Conservation (phyloP, 1,140 invertebrate species). For the Drosophila sp. region DNA sequence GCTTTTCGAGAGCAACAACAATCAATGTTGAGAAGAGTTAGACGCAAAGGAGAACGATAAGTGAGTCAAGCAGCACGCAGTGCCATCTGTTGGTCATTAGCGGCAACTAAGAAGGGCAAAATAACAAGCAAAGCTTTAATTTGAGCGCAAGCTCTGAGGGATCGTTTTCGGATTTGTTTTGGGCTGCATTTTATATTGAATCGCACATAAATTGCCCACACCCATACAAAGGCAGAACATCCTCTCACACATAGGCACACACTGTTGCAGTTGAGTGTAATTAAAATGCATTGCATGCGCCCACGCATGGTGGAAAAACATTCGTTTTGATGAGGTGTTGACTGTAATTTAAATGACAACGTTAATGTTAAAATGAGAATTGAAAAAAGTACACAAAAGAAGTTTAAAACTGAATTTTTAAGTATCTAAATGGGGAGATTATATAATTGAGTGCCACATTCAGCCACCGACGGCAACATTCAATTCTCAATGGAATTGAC, state of each 20-base stretch:
- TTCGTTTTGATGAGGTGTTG: conserved; percentile 81
- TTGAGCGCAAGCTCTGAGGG: conserved; percentile 57
- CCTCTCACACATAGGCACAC: conserved; percentile 32
- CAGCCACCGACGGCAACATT: conserved; percentile 22
- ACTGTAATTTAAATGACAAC: conserved; percentile 76
- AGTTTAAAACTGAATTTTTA: conserved; percentile 60
- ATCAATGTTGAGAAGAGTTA: conserved; percentile 35
- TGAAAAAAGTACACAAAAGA: not conserved
- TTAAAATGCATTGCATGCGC: conserved; percentile 62
- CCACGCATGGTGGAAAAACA: conserved; percentile 69
- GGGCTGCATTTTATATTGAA: conserved; percentile 15
- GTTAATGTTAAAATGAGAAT: conserved; percentile 30
- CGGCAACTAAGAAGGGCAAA: conserved; percentile 55
- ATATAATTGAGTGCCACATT: conserved; percentile 62
- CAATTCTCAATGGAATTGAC: conserved; percentile 83
- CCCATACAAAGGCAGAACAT: conserved; percentile 30
- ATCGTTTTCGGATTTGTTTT: conserved; percentile 42
- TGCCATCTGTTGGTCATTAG: conserved; percentile 72
- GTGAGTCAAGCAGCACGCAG: conserved; percentile 29
- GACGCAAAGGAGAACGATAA: conserved; percentile 24
- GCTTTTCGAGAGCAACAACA: not conserved
- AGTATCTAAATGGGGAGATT: conserved; percentile 42
- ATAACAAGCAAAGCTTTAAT: conserved; percentile 53
- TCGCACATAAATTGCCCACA: conserved; percentile 47
- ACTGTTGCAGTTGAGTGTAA: conserved; percentile 27